Evolutionary conservation across 2,888 invertebrate species (phyloP).

Genomic region (Hyles lineata): DNA sequence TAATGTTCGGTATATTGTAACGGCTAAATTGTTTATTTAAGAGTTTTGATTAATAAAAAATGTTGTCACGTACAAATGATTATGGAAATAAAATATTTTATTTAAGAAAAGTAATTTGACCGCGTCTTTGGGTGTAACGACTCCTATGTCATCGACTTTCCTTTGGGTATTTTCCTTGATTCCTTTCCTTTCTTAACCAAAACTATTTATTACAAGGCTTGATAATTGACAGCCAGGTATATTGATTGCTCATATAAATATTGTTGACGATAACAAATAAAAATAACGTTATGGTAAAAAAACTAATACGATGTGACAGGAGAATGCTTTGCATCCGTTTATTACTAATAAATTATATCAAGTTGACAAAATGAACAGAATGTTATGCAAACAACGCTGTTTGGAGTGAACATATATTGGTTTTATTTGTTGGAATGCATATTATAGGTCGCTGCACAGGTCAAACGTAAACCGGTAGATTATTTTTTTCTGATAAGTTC

Average conservation of each 20-base stretch:
- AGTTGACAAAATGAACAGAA: no score
- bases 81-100: conserved; percentile 16
- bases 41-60: background rate
- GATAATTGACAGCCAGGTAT: background rate
- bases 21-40: conserved; percentile 21
- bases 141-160: background rate
- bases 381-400: background rate
- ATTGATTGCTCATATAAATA: conserved; percentile 5
- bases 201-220: background rate
- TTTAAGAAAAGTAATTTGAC: background rate
- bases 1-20: conserved; percentile 4
- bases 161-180: conserved; percentile 5
- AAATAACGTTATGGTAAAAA: background rate
- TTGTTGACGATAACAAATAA: background rate
- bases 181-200: background rate
- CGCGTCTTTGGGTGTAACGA: conserved; percentile 18
- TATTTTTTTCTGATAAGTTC: background rate
- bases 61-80: background rate
- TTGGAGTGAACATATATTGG: background rate
- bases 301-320: background rate
- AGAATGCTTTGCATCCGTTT: background rate
- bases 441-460: background rate
- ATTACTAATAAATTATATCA: background rate
- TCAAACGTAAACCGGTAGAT: background rate
- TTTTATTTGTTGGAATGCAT: no score